phyloP scores from a whole-genome alignment of 1,140 invertebrate species.

The Anadara kagoshimensis region DNA sequence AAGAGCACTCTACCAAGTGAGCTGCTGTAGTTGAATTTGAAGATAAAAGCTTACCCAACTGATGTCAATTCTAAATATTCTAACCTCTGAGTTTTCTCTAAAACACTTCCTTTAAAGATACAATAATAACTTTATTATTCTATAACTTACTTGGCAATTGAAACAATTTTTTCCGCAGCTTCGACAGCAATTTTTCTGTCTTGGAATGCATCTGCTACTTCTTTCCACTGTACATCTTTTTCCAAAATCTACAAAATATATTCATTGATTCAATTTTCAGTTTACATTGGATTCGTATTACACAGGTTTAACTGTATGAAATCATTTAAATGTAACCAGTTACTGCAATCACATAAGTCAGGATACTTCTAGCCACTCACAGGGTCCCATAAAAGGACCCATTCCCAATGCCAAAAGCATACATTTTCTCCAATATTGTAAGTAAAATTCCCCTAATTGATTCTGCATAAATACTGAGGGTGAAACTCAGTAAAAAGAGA shows the following conservation, averaged over 20 bases:
- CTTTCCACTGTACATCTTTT: slow-evolving; percentile 67
- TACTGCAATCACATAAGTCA: neutral
- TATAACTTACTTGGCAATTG: slow-evolving; percentile 50
- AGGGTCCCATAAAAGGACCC: neutral
- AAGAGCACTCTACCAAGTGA: too few species aligned
- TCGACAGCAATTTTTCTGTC: slow-evolving; percentile 46
- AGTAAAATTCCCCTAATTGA: too few species aligned
- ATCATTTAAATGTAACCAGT: slow-evolving; percentile 4
- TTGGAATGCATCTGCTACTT: slow-evolving; percentile 57
- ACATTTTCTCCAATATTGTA: neutral
- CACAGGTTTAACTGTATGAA: neutral
- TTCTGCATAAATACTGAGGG: too few species aligned
- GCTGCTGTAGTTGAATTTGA: too few species aligned
- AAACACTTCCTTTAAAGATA: neutral
- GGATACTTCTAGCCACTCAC: neutral
- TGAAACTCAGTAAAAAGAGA: too few species aligned
- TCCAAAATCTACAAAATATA: slow-evolving; percentile 50
- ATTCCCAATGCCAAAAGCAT: neutral
- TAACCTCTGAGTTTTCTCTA: neutral
- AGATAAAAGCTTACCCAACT: neutral
- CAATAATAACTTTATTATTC: neutral
- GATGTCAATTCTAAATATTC: neutral
- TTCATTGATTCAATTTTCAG: neutral
- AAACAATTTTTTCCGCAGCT: slow-evolving; percentile 38
- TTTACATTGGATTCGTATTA: neutral